Evolutionary conservation across 1,140 invertebrate species (phyloP).

Genomic region (Chionoecetes opilio): DNA sequence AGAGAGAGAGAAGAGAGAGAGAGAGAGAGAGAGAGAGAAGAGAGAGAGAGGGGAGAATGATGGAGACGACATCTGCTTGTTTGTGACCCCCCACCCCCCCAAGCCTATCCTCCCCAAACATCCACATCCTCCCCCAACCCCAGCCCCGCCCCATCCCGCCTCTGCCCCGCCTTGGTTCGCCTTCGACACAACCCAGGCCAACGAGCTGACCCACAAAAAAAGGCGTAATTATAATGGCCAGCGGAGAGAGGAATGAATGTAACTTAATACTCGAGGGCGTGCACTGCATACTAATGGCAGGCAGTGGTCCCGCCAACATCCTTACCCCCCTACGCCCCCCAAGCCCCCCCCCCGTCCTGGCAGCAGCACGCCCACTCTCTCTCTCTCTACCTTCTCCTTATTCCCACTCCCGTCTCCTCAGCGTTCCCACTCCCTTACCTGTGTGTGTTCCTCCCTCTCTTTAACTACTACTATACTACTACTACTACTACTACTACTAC

Average conservation of each 20-base stretch:
- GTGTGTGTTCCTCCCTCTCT: not conserved
- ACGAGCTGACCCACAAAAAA: slow-evolving; percentile 23
- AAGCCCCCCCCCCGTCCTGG: not conserved
- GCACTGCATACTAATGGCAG: slow-evolving; percentile 56
- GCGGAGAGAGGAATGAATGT: slow-evolving; percentile 56
- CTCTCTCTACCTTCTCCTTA: not conserved
- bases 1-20: no score
- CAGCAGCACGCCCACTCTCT: not conserved
- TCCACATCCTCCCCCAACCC: not conserved
- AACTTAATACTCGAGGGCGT: slow-evolving; percentile 60
- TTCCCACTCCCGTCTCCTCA: not conserved
- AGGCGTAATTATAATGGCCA: slow-evolving; percentile 61
- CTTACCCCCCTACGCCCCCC: not conserved
- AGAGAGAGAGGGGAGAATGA: not conserved
- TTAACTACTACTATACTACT: no score
- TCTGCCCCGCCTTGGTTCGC: not conserved
- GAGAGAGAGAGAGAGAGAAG: not conserved
- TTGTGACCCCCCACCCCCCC: not conserved
- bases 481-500: not conserved
- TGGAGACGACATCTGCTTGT: slow-evolving; percentile 18
- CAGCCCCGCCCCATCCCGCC: not conserved
- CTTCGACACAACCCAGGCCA: slow-evolving; percentile 37
- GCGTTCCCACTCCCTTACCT: not conserved
- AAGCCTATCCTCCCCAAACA: not conserved
- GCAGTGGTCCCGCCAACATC: not conserved